These are phyloP conservation scores for Echiichthys vipera DNA, from an alignment of 2,797 vertebrate species.

Conservation along the genomic window DNA sequence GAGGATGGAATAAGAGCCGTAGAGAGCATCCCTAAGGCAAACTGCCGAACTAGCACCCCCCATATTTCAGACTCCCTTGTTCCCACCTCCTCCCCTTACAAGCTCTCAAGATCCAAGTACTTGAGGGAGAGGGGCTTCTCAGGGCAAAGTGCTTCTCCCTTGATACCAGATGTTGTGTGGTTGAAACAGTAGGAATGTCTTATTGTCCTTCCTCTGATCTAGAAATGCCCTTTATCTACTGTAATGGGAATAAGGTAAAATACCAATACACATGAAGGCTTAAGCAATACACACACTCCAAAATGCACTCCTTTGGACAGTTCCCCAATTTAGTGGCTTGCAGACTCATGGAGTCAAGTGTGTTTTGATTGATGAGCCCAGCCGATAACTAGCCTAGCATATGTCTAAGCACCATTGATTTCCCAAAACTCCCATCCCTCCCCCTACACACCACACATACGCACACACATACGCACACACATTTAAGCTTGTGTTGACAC, in stretches of 20 bases:
- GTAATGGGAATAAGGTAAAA: conserved; percentile 21
- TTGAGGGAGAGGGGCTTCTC: conserved; percentile 42
- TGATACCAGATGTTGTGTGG: conserved; percentile 58
- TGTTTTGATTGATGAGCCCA: conserved; percentile 78
- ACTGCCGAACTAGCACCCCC: conserved; percentile 56
- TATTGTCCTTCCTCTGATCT: conserved; percentile 49
- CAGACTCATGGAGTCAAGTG: conserved; percentile 64
- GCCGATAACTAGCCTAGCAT: conserved; percentile 63
- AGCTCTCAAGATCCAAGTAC: conserved; percentile 48
- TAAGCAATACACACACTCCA: neutral
- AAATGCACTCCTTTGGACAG: neutral
- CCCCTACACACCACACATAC: conserved; percentile 14
- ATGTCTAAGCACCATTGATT: conserved; percentile 77
- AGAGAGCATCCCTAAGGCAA: conserved; percentile 78
- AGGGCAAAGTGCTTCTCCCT: conserved; percentile 53
- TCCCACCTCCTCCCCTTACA: conserved; percentile 19
- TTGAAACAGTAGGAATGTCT: conserved; percentile 47
- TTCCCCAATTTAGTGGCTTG: conserved; percentile 22
- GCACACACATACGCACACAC: conserved; percentile 28
- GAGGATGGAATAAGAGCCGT: conserved; percentile 70
- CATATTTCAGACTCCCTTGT: conserved; percentile 60
- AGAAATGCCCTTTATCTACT: conserved; percentile 51
- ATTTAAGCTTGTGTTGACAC: conserved; percentile 68
- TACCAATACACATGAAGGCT: conserved; percentile 1
- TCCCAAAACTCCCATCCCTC: conserved; percentile 37